phyloP scores from a whole-genome alignment of 1,140 invertebrate genomes.

The Parapsyche elsis region DNA sequence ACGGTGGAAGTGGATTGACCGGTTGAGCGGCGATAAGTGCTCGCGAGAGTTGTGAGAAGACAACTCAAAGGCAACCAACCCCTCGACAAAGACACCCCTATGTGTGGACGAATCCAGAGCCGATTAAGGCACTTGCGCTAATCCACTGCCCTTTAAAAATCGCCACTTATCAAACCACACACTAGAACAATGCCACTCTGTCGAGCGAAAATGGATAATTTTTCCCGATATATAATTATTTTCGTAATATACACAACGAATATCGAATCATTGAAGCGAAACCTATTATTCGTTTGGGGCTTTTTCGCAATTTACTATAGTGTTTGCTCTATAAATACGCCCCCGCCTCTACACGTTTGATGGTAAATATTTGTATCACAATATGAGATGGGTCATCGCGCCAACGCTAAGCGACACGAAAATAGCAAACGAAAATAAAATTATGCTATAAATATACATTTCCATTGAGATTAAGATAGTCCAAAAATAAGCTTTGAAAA shows the following conservation, averaged over 20 bases:
- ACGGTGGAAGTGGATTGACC: constrained; percentile 31
- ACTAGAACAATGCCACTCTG: background rate
- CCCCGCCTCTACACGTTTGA: background rate
- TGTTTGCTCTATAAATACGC: constrained; percentile 17
- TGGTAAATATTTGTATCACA: background rate
- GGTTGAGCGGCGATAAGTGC: constrained; percentile 32
- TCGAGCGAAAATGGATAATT: background rate
- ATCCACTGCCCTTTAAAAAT: background rate
- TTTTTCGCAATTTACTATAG: constrained; percentile 11
- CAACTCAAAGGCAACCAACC: constrained; percentile 24
- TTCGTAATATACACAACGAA: background rate
- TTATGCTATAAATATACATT: too few relatives aligned
- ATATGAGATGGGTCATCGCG: background rate
- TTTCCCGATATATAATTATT: background rate
- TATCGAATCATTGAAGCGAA: background rate
- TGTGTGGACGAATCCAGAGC: background rate
- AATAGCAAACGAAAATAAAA: too few relatives aligned
- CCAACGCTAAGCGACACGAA: background rate
- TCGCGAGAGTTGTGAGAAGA: constrained; percentile 13
- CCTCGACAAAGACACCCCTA: background rate
- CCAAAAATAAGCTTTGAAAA: too few relatives aligned
- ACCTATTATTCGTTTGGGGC: background rate
- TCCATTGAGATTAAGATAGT: too few relatives aligned
- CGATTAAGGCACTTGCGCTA: background rate
- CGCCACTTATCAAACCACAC: background rate